Evolutionary conservation across 2,797 vertebrate genomes (phyloP).

Genomic region (Silurus aristotelis): DNA sequence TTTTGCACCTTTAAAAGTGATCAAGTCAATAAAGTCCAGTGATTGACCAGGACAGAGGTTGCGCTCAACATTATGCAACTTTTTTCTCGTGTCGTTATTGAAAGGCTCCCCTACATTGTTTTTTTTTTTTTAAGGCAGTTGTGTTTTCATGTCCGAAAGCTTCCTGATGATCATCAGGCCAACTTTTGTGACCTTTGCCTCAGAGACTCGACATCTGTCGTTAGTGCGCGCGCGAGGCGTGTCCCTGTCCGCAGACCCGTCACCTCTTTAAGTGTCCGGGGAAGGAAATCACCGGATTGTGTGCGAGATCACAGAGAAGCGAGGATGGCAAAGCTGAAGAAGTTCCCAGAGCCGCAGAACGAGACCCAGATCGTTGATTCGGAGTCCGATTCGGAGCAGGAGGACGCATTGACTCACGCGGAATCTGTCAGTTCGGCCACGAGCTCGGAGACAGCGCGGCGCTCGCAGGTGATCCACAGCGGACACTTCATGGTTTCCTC

Average conservation of each 20-base stretch:
- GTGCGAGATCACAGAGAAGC: not conserved
- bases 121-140: not conserved
- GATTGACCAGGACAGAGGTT: slow-evolving; percentile 41
- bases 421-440: slow-evolving; percentile 48
- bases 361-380: slow-evolving; percentile 67
- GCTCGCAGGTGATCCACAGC: slow-evolving; percentile 93
- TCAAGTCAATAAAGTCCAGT: slow-evolving; percentile 1
- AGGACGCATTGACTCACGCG: slow-evolving; percentile 45
- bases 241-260: not conserved
- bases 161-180: not conserved
- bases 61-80: slow-evolving; percentile 36
- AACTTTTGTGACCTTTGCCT: slow-evolving; percentile 36
- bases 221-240: slow-evolving; percentile 27
- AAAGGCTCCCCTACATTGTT: not conserved
- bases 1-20: not conserved
- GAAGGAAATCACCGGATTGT: not conserved
- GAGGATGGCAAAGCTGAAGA: slow-evolving; percentile 53
- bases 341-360: slow-evolving; percentile 49
- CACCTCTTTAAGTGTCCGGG: not conserved
- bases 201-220: not conserved
- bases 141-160: not conserved
- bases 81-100: not conserved
- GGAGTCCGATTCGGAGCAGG: slow-evolving; percentile 80
- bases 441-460: slow-evolving; percentile 38
- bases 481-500: slow-evolving; percentile 99